phyloP scores from a whole-genome alignment of 2,888 invertebrate genomes.

The Cataglyphis livida region DNA sequence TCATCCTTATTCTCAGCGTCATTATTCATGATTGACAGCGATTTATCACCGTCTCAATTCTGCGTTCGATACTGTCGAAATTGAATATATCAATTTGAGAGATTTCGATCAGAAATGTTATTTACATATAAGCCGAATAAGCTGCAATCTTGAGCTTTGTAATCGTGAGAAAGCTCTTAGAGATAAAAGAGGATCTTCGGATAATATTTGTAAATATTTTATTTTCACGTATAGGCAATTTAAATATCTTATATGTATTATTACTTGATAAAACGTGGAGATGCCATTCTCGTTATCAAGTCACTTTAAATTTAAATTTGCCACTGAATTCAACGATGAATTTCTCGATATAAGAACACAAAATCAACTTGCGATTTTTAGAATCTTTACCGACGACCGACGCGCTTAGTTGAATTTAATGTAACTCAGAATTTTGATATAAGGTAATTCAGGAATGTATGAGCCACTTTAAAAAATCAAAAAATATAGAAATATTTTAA shows the following conservation, averaged over 20 bases:
- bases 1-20: conserved; percentile 27
- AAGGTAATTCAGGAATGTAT: not conserved
- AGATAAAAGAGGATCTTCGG: not conserved
- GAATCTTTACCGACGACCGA: conserved; percentile 1
- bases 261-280: not conserved
- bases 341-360: not conserved
- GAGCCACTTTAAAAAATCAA: not conserved
- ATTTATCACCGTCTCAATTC: conserved; percentile 37
- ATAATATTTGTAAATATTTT: conserved; percentile 1
- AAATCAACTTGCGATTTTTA: conserved; percentile 18
- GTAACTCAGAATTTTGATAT: not conserved
- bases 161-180: too few relatives aligned
- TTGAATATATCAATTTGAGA: conserved; percentile 14
- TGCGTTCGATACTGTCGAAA: conserved; percentile 2
- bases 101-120: conserved; percentile 1
- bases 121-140: not conserved
- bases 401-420: not conserved
- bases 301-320: conserved; percentile 11
- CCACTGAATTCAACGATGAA: not conserved
- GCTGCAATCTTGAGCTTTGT: not conserved
- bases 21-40: conserved; percentile 40
- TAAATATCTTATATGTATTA: not conserved
- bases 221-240: not conserved
- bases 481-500: not conserved
- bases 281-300: conserved; percentile 25